Evolutionary conservation across 2,888 invertebrate species (phyloP).

Genomic region (Alloscopus bannaensis): DNA sequence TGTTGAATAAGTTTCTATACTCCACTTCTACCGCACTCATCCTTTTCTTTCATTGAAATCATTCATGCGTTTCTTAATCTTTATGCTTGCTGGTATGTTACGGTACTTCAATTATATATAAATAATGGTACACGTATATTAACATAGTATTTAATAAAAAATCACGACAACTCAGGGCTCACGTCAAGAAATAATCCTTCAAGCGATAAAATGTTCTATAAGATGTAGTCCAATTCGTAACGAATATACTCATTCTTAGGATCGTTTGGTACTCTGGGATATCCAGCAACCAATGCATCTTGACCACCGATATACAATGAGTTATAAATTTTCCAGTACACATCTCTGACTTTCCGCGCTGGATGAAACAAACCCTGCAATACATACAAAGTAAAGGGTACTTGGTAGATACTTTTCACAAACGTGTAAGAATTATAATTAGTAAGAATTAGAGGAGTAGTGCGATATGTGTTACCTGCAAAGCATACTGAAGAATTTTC

Average conservation of each 20-base stretch:
- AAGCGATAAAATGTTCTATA: conserved; percentile 78
- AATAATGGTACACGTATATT: conserved; percentile 18
- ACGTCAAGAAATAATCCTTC: conserved; percentile 31
- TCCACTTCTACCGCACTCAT: conserved; percentile 10
- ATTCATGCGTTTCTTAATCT: too few species aligned
- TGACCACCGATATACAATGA: conserved; percentile 99
- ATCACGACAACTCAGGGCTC: conserved; percentile 59
- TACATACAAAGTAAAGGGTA: conserved; percentile 70
- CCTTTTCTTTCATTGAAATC: too few species aligned
- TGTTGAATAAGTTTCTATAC: conserved; percentile 18
- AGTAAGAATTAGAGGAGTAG: conserved; percentile 1
- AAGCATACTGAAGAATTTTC: conserved; percentile 95
- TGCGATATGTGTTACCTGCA: conserved; percentile 82
- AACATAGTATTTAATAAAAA: conserved; percentile 41
- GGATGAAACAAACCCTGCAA: conserved; percentile 97
- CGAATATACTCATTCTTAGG: conserved; percentile 94
- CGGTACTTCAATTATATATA: conserved; percentile 11
- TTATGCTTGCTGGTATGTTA: too few species aligned
- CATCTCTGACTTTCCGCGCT: conserved; percentile 98
- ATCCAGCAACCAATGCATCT: conserved; percentile 97
- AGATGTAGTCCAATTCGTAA: conserved; percentile 94
- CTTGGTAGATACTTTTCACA: conserved; percentile 11
- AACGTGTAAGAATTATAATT: not conserved
- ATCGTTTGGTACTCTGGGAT: conserved; percentile 97
- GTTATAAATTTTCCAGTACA: conserved; percentile 99